phyloP scores from a whole-genome alignment of 2,113 vertebrate genomes.

The Typhlomys cinereus region DNA sequence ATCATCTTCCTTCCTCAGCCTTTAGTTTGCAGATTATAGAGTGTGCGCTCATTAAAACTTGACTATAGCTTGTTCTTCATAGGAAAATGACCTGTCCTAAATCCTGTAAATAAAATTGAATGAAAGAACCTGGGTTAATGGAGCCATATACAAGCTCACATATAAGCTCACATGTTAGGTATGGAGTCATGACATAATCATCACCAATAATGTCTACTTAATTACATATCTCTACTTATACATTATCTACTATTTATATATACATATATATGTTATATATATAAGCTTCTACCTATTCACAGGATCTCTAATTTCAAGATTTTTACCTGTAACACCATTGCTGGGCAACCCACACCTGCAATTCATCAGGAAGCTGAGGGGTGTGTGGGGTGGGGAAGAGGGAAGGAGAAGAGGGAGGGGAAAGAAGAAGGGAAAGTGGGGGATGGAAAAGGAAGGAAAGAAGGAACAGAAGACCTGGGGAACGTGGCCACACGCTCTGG shows the following conservation, averaged over 20 bases:
- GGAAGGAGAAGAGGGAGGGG: background rate
- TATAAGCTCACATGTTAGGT: background rate
- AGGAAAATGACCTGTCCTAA: slow-evolving; percentile 22
- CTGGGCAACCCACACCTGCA: background rate
- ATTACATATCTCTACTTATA: background rate
- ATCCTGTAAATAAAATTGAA: slow-evolving; percentile 17
- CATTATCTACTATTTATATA: too few relatives aligned
- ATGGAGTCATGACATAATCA: background rate
- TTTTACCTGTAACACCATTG: background rate
- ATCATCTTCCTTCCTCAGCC: background rate
- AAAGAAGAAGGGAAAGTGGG: background rate
- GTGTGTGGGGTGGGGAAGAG: background rate
- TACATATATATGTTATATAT: too few relatives aligned
- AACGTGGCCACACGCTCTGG: too few relatives aligned
- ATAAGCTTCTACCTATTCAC: background rate
- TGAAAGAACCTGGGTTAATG: background rate
- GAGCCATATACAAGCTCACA: background rate
- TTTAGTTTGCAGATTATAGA: background rate
- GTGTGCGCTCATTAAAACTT: background rate
- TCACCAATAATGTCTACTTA: background rate
- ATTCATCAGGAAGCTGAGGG: background rate
- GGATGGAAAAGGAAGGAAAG: background rate
- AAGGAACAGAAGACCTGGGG: background rate
- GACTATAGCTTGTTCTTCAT: background rate
- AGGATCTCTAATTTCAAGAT: background rate